Conservation (phyloP, 2,888 invertebrate species). For the Tenodera sinensis region DNA sequence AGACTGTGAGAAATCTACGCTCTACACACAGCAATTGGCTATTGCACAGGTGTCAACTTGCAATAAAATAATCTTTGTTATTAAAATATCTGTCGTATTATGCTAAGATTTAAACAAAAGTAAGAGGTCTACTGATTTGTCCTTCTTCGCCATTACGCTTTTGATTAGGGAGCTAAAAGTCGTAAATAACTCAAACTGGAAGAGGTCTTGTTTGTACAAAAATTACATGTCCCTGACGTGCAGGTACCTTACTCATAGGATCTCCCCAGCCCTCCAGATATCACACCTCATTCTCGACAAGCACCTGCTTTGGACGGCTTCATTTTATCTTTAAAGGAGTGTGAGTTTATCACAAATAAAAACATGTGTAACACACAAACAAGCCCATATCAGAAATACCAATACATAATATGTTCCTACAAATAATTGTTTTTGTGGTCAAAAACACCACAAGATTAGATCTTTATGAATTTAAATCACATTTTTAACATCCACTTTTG, state of each 20-base stretch:
- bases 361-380: background rate
- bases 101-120: background rate
- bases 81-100: background rate
- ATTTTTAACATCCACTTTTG: too few species aligned
- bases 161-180: background rate
- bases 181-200: background rate
- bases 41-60: background rate
- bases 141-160: background rate
- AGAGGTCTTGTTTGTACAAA: background rate
- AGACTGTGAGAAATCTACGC: background rate
- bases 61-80: background rate
- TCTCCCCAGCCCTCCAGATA: background rate
- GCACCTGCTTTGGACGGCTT: slow-evolving; percentile 17
- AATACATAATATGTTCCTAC: too few species aligned
- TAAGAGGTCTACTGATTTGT: background rate
- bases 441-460: too few species aligned
- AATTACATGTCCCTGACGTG: background rate
- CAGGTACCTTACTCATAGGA: too few species aligned
- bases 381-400: background rate
- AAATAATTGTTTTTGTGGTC: too few species aligned
- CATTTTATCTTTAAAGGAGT: background rate
- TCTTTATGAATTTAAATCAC: too few species aligned
- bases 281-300: background rate
- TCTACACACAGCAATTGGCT: background rate
- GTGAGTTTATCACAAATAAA: background rate